Base-by-base conservation (phyloP, 2,797 vertebrate genomes). In the Microctenopoma lineatum region DNA sequence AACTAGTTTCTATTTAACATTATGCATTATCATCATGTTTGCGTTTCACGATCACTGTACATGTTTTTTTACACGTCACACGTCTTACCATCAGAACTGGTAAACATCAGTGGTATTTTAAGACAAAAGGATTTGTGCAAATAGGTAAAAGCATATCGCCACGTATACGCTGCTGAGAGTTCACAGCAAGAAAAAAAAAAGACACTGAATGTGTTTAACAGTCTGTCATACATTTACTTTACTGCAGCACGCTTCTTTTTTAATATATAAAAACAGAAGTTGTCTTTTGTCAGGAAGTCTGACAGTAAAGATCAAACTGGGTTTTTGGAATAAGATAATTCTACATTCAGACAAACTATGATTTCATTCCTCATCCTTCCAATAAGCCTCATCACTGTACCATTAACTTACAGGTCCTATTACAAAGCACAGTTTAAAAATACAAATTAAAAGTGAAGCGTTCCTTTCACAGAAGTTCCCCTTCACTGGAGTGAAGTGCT, bases 101-200 rank as follows among this genome's bases (percentile, higher is more conserved):
- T 84, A 86, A 84, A 87, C 75, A 63, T 87, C 72, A 76, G 66
- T 73, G 76, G 65, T 34, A 34, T 77, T 72, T 86, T 68, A 74
- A 87, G 75, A 90, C 60, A 32, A 77, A 67, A 8, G 5, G 12
- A 63, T 81, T 64, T 84, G 88, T 87, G 88, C 85, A 88, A 91
- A 84, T 41, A 65, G 62, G 55, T 71, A 55, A 76, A 88, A 52
- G 29, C 66, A 68, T 62, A 41, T 42, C 12, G 68, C 27, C 13
- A 47, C 45, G 52, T 53, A 75, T 68, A 72, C 14, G 39, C 54
- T 75, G 73, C 66, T 47, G 55, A 57, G 44, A 59, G 38, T 48
- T 70, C 39, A 41, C 80, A 75, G 60, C 57, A 21, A 72, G 62
- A 71, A 34, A 63, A 52, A 75, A 75, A 52, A 59, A 66, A 15